Conservation (phyloP, 2,113 vertebrate species). For the Megaleporinus macrocephalus region DNA sequence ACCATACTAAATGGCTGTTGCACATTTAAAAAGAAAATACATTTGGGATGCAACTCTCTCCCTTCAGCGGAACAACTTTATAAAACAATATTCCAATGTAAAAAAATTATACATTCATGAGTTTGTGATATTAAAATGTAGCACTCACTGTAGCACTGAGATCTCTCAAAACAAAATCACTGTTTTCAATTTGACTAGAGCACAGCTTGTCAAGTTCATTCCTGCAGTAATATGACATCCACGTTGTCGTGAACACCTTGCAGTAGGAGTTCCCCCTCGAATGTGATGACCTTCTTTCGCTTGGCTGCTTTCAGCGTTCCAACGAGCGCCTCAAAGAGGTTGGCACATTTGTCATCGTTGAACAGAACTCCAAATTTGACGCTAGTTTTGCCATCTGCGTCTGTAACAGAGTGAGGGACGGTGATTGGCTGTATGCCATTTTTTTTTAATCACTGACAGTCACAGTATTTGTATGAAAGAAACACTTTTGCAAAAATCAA, state of each 20-base stretch:
- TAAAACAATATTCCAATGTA: constrained; percentile 41
- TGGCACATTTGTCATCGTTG: constrained; percentile 91
- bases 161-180: constrained; percentile 33
- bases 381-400: constrained; percentile 83
- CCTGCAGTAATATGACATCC: constrained; percentile 85
- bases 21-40: neutral
- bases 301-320: constrained; percentile 95
- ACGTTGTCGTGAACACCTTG: constrained; percentile 95
- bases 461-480: too few species aligned
- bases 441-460: too few species aligned
- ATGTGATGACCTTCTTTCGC: constrained; percentile 83
- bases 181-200: constrained; percentile 12
- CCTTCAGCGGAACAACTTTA: constrained; percentile 26
- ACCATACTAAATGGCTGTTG: constrained; percentile 42
- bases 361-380: constrained; percentile 97
- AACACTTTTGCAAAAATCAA: too few species aligned
- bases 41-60: constrained; percentile 2
- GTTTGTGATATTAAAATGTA: constrained; percentile 58
- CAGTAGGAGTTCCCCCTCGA: constrained; percentile 87
- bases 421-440: neutral
- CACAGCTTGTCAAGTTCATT: constrained; percentile 65
- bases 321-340: constrained; percentile 96
- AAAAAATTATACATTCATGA: constrained; percentile 59
- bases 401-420: constrained; percentile 67
- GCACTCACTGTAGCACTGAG: constrained; percentile 15